Evolutionary conservation across 2,797 vertebrate species (phyloP), one percentile per base, ranked within the genome.

Genomic region (Tinamus major): DNA sequence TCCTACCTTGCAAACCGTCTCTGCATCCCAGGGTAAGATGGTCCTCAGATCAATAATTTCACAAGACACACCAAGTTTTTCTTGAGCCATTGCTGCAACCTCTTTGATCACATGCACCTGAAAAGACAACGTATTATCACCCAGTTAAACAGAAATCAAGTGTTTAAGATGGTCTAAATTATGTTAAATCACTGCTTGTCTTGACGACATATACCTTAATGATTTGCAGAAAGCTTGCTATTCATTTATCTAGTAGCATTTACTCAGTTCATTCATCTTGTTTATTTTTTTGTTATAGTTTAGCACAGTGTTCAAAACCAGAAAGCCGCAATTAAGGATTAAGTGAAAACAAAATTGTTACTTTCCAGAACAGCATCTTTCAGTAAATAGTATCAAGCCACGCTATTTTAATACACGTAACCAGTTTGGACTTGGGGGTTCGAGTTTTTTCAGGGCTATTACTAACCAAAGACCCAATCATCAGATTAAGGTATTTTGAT

Each of bases 61-160:
- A 92, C 99, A 99, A 56, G 99, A 99, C n/a, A 99, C 98, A 31
- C 99, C 99, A 78, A 99, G 98, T 88, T 99, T 99, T 95, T 99
- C 99, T 90, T 99, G 98, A 90, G 99, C 99, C 99, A 99, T 99
- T 62, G 94, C 76, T 72, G 99, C 99, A 74, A 99, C 99, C 65
- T 99, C 99, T 94, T 97, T 98, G 95, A 99, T 98, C 79, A 99
- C 99, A 49, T 99, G 99, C 90, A 99, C 97, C 99, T 99, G 94
- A 84, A 96, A 93, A 89, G 55, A 26, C 9, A 64, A 85, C 0
- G 1, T 55, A 70, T 44, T 39, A 67, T 20, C 44, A 83, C 27
- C 17, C 63, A 59, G 63, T 21, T 21, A 63, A 87, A 37, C 18
- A 35, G 35, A 35, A 35, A 35, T 35, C 35, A 35, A 35, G 35